Conservation (phyloP, 2,113 vertebrate genomes). For the Halichoeres trimaculatus region DNA sequence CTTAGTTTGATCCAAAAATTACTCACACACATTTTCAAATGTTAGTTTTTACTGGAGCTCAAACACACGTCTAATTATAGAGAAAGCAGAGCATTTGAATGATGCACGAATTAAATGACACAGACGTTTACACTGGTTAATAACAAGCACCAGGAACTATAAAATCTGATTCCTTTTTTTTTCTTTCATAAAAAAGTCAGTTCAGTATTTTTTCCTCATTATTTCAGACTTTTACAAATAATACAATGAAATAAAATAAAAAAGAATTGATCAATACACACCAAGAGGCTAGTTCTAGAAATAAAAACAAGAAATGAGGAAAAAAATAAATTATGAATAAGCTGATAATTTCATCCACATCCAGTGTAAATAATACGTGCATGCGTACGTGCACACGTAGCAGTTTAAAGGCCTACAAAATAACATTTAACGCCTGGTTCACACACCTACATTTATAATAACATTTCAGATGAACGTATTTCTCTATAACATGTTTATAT, state of each 20-base stretch:
- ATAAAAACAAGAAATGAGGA: background rate
- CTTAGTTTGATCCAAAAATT: background rate
- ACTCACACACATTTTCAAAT: no score
- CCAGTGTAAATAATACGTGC: background rate
- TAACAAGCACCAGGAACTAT: background rate
- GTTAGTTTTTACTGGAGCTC: no score
- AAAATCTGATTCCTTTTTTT: background rate
- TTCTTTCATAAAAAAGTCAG: background rate
- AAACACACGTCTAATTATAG: background rate
- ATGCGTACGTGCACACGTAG: background rate
- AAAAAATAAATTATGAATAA: background rate
- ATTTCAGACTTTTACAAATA: no score
- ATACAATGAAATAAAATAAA: background rate
- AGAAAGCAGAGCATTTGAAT: background rate
- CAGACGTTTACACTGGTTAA: no score
- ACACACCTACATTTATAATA: background rate
- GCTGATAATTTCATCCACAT: background rate
- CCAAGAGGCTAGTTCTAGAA: background rate
- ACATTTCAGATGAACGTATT: background rate
- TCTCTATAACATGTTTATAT: background rate
- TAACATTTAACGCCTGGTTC: no score
- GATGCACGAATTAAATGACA: background rate
- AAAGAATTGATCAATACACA: background rate
- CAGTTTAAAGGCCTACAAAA: no score
- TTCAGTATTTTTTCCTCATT: background rate